phyloP scores from a whole-genome alignment of 2,113 vertebrate genomes.

The Callithrix jacchus region DNA sequence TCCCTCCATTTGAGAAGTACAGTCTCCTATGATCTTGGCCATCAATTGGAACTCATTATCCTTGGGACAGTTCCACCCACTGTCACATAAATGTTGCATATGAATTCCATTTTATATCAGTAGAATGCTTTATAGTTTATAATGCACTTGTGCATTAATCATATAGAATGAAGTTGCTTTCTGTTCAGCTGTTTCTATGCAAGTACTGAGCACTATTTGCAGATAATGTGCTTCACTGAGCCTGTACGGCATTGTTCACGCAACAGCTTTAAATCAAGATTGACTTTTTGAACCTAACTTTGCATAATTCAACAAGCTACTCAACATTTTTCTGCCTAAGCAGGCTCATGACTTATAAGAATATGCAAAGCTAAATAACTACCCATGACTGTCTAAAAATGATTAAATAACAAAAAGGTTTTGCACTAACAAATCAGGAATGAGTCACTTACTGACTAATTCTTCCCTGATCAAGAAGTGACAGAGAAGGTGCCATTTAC shows the following conservation, averaged over 20 bases:
- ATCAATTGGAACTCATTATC: not conserved
- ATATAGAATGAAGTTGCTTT: not conserved
- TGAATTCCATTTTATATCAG: not conserved
- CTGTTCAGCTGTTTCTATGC: not conserved
- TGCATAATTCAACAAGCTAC: slow-evolving; percentile 72
- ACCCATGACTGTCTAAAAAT: slow-evolving; percentile 41
- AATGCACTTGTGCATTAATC: slow-evolving; percentile 35
- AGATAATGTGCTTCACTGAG: slow-evolving; percentile 65
- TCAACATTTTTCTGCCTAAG: slow-evolving; percentile 59
- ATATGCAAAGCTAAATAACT: slow-evolving; percentile 56
- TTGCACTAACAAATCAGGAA: slow-evolving; percentile 57
- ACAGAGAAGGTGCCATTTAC: slow-evolving; percentile 58
- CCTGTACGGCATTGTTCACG: slow-evolving; percentile 60
- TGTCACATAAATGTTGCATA: not conserved
- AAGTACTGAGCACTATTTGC: slow-evolving; percentile 54
- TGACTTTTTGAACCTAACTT: slow-evolving; percentile 75
- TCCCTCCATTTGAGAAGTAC: not conserved
- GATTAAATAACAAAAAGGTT: slow-evolving; percentile 61
- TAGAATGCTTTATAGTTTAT: not conserved
- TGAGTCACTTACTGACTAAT: slow-evolving; percentile 60
- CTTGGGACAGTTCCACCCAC: not conserved
- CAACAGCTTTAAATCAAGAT: slow-evolving; percentile 70
- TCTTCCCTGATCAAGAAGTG: slow-evolving; percentile 60
- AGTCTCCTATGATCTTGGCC: not conserved
- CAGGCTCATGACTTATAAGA: slow-evolving; percentile 53